Percentiles rank a stretch among this genome's conserved stretches.
Conservation (phyloP, 2,797 vertebrate genomes). For the Phrynocephalus vlangalii region DNA sequence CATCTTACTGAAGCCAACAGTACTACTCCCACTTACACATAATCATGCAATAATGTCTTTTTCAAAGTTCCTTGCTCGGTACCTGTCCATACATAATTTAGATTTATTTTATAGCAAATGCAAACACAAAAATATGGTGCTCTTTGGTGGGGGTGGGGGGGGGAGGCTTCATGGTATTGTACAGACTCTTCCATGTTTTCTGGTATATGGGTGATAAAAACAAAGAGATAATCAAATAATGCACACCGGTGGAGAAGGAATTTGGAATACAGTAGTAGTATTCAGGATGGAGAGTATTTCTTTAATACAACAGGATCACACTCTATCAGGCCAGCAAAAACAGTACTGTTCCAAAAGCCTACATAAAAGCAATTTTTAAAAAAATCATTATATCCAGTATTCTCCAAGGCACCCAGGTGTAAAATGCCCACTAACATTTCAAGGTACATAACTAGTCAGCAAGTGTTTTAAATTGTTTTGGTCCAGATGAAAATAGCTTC, state of each 20-base stretch:
- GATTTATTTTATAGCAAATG: background rate
- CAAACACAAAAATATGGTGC: background rate
- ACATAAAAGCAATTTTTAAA: too few species aligned
- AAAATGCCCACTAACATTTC: background rate
- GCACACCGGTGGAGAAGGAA: background rate
- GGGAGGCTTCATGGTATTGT: background rate
- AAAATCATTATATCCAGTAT: background rate
- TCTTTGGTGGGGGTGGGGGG: too few species aligned
- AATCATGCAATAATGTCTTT: background rate
- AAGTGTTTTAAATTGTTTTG: too few species aligned
- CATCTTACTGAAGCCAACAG: constrained; percentile 4
- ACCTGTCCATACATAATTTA: background rate
- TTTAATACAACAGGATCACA: too few species aligned
- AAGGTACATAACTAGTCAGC: background rate
- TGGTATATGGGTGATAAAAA: background rate
- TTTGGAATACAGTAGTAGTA: background rate
- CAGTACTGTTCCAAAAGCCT: background rate
- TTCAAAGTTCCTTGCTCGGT: background rate
- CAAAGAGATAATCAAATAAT: background rate
- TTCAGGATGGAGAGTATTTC: background rate
- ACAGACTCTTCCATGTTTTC: background rate
- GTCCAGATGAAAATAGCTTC: too few species aligned
- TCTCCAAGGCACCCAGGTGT: background rate
- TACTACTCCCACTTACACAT: background rate
- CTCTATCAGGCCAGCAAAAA: too few species aligned